Conservation (phyloP, 1,140 invertebrate species). For the Hypothenemus hampei region DNA sequence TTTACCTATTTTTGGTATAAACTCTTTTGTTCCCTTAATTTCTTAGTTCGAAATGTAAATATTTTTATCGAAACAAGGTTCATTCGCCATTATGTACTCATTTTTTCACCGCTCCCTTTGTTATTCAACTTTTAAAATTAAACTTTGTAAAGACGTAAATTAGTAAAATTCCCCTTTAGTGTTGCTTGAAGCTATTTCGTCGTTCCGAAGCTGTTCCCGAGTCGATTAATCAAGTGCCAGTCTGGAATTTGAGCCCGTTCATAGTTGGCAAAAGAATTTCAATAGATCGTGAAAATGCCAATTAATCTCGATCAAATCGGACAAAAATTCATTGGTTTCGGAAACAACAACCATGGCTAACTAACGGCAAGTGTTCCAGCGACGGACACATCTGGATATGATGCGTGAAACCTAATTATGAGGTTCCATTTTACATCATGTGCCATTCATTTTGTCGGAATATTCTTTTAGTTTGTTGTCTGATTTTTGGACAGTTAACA, state of each 20-base stretch:
- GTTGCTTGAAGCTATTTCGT: background rate
- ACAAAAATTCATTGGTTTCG: constrained; percentile 32
- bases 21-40: no score
- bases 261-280: constrained; percentile 23
- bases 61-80: no score
- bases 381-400: constrained; percentile 43
- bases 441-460: constrained; percentile 40
- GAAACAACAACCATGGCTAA: constrained; percentile 37
- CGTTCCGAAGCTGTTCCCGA: constrained; percentile 8
- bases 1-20: no score
- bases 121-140: no score
- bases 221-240: constrained; percentile 15
- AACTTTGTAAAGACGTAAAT: background rate
- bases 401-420: constrained; percentile 42
- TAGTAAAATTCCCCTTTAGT: background rate
- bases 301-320: constrained; percentile 28
- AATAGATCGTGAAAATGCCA: constrained; percentile 29
- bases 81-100: no score
- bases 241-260: constrained; percentile 5
- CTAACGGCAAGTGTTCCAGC: constrained; percentile 41
- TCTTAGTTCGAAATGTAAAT: no score
- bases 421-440: constrained; percentile 39
- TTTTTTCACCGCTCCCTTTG: no score
- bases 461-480: constrained; percentile 3
- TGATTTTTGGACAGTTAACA: constrained; percentile 15